Evolutionary conservation across 2,797 vertebrate species (phyloP).

Genomic region (Calcarius lapponicus): DNA sequence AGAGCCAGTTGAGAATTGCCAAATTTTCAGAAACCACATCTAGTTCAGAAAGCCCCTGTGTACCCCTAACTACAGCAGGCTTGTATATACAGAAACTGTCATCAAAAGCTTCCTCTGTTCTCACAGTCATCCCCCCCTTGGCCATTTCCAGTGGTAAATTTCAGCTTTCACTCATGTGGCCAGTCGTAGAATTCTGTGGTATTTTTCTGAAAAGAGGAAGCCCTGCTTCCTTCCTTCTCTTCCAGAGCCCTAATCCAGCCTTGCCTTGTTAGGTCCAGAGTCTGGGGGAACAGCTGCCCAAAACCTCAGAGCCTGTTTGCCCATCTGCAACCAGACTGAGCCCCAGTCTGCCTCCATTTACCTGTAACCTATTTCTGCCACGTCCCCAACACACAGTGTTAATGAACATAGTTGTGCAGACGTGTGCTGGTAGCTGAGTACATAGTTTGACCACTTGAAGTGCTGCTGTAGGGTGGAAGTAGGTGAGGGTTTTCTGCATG

Average conservation of each 20-base stretch:
- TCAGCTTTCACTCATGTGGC: not conserved
- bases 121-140: not conserved
- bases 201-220: not conserved
- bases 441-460: not conserved
- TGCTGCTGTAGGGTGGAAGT: not conserved
- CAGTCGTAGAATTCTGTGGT: not conserved
- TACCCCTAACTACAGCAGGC: not conserved
- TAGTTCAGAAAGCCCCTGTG: not conserved
- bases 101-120: not conserved
- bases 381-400: not conserved
- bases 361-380: not conserved
- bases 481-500: not conserved
- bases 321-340: not conserved
- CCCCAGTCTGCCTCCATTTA: not conserved
- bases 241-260: not conserved
- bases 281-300: not conserved
- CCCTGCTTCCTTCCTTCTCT: not conserved
- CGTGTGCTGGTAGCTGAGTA: not conserved
- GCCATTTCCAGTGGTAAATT: not conserved
- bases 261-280: not conserved
- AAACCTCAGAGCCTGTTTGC: not conserved
- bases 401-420: not conserved
- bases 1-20: not conserved
- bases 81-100: not conserved
- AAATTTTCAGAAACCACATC: not conserved